Percentiles rank a stretch among this genome's conserved stretches.
phyloP scores from a whole-genome alignment of 1,140 invertebrate species.

The Lepidotrigona ventralis region DNA sequence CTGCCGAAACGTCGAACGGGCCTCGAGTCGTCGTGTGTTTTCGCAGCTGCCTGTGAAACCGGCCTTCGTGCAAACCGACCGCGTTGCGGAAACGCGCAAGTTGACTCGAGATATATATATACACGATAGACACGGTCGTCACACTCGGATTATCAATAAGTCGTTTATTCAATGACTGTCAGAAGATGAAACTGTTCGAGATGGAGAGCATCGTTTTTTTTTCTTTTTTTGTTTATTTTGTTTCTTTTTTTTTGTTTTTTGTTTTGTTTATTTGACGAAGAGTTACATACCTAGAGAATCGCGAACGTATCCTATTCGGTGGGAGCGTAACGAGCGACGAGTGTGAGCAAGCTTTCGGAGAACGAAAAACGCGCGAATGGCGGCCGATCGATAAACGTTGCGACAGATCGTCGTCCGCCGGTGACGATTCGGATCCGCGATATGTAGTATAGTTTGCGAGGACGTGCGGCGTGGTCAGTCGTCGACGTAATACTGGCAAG shows the following conservation, averaged over 20 bases:
- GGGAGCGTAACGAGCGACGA: neutral
- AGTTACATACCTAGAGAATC: constrained; percentile 1
- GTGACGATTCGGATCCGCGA: constrained; percentile 8
- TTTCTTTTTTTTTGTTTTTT: no score
- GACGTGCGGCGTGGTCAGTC: constrained; percentile 62
- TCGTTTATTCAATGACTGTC: no score
- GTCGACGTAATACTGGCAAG: constrained; percentile 64
- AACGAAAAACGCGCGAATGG: neutral
- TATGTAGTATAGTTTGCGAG: neutral
- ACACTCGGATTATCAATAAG: no score
- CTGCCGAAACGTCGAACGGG: neutral
- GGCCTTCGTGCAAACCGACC: neutral
- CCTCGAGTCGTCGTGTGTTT: neutral
- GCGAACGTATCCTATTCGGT: no score
- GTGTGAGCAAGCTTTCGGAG: neutral
- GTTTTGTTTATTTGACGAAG: neutral
- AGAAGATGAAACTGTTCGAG: no score
- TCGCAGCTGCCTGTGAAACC: neutral
- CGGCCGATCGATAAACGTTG: neutral
- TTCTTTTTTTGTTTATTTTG: neutral
- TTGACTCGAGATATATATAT: constrained; percentile 23
- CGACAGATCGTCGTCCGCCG: neutral
- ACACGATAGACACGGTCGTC: no score
- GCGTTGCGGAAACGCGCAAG: neutral
- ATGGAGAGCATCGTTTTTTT: no score